Percentiles rank a stretch among this genome's conserved stretches.
Conservation (phyloP, 2,113 vertebrate species). For the Podarcis muralis region DNA sequence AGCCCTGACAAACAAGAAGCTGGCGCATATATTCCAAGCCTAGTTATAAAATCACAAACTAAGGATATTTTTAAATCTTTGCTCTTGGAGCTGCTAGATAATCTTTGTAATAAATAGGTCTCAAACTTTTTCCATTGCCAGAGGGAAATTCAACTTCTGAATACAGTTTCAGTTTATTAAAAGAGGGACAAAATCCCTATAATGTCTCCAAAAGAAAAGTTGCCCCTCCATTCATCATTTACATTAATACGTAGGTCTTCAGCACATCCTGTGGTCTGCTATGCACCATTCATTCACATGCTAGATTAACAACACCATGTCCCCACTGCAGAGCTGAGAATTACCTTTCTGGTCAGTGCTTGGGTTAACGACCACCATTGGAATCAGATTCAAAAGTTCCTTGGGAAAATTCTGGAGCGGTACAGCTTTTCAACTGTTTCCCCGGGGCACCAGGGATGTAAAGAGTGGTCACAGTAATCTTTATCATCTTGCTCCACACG, state of each 20-base stretch:
- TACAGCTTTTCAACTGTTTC: not conserved
- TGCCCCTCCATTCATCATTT: not conserved
- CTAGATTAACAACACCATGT: not conserved
- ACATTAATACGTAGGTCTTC: not conserved
- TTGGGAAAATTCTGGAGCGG: not conserved
- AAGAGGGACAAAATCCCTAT: not conserved
- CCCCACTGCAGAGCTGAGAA: not conserved
- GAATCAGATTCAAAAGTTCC: not conserved
- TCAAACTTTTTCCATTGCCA: not conserved
- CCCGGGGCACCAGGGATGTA: not conserved
- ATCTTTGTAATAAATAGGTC: not conserved
- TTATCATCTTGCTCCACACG: not conserved
- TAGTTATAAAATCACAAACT: constrained; percentile 9
- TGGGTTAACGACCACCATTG: not conserved
- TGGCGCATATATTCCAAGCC: not conserved
- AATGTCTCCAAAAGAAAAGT: not conserved
- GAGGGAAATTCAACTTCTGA: not conserved
- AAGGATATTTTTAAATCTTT: constrained; percentile 2
- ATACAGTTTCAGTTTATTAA: not conserved
- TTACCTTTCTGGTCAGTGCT: not conserved
- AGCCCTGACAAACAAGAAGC: not conserved
- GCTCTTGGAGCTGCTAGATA: not conserved
- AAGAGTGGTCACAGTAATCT: not conserved
- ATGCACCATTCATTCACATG: not conserved
- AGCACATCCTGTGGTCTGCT: not conserved